phyloP scores from a whole-genome alignment of 2,888 invertebrate species.

The Bellardia pandia region DNA sequence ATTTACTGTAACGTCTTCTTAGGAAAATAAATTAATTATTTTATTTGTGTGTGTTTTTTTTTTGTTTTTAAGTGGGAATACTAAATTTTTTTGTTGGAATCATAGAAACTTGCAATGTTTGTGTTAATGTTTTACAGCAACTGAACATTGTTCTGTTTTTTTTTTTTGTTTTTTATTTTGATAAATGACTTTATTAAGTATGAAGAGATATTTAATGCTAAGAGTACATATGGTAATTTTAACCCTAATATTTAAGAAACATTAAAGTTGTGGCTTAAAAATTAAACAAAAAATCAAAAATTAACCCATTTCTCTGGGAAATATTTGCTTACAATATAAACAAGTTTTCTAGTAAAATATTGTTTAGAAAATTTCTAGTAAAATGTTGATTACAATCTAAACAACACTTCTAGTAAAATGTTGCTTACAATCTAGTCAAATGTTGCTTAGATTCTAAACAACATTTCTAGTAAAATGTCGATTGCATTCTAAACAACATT shows the following conservation, averaged over 20 bases:
- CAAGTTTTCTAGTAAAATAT: background rate
- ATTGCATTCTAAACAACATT: background rate
- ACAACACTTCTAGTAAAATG: too few relatives aligned
- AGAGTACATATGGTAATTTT: too few relatives aligned
- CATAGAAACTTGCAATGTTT: slow-evolving; percentile 11
- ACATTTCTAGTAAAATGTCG: background rate
- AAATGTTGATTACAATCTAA: background rate
- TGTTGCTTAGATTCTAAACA: background rate
- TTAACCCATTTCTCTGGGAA: background rate
- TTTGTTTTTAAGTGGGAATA: background rate
- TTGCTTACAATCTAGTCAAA: background rate
- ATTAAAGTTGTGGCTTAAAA: too few relatives aligned
- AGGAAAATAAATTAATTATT: slow-evolving; percentile 6
- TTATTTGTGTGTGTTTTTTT: background rate
- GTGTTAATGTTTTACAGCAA: slow-evolving; percentile 13
- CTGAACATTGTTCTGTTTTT: background rate
- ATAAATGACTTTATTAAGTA: slow-evolving; percentile 26
- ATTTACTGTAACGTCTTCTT: slow-evolving; percentile 29
- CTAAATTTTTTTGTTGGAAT: background rate
- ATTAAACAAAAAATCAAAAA: too few relatives aligned
- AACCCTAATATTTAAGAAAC: too few relatives aligned
- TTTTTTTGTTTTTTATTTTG: background rate
- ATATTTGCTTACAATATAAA: background rate
- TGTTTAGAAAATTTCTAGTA: background rate
- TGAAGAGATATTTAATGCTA: background rate